Base-by-base conservation (phyloP, 2,113 vertebrate genomes). In the Centropristis striata region DNA sequence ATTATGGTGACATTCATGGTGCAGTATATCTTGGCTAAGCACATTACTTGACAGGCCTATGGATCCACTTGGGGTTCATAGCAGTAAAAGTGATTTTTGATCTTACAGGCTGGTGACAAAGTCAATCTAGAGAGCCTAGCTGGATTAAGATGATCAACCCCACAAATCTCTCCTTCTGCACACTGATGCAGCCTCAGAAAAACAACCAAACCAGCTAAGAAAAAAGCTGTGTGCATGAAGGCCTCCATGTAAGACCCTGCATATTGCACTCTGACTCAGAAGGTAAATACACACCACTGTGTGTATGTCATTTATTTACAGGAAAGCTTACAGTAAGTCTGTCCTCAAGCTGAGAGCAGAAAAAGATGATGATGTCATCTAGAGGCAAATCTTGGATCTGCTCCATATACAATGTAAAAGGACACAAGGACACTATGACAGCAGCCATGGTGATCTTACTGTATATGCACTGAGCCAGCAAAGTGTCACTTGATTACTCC, bases 71-170 rank as follows among this genome's bases (percentile, higher is more conserved):
- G 36, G 44, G 32, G 46, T n/a, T 44, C 57, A 50, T 21, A 41
- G 44, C 28, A 15, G 83, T 44, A 77, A 64, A 85, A 76, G 82
- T 75, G 59, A 71, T 73, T 84, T 81, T 75, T 81, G 74, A 81
- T 75, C 67, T 68, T 69, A 53, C 58, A n/a, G 16, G 13, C 41
- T 39, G 42, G 51, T 78, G 83, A 78, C 75, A 80, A 66, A 70
- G 69, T 82, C 65, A 75, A 25, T 74, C 75, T 47, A 6, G 23
- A 46, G 20, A 61, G 50, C 58, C 42, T 11, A 74, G 58, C 50
- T 69, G 49, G 47, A 86, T 69, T 71, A 72, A 67, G 58, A 44
- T 59, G 67, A 76, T 75, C 66, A 78, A 71, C 18, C 44, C 23
- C 25, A 47, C 21, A 54, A 20, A 42, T 27, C 27, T 13, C 41